Percentiles rank a stretch among this genome's conserved stretches.
These are phyloP conservation scores for Sesamia inferens DNA, from an alignment of 2,888 invertebrate genomes.

Conservation along the genomic window DNA sequence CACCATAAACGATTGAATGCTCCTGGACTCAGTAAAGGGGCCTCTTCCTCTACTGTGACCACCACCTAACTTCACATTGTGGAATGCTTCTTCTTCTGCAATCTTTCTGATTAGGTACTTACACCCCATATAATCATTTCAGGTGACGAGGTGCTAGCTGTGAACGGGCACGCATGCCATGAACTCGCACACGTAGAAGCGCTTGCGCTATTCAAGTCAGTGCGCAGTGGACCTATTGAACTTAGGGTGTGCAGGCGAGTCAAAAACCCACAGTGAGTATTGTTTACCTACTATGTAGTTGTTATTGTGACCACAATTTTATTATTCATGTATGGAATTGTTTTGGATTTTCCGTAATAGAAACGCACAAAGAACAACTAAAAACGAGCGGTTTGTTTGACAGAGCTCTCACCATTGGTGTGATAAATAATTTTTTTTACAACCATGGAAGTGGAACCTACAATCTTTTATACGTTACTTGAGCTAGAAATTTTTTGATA, in stretches of 20 bases:
- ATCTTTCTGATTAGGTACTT: too few species aligned
- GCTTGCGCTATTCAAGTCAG: conserved; percentile 94
- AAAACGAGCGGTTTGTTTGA: neutral
- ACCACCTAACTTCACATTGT: neutral
- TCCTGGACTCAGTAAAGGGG: neutral
- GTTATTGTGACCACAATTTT: conserved; percentile 1
- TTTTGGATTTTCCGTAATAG: conserved; percentile 16
- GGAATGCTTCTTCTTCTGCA: too few species aligned
- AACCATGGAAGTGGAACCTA: neutral
- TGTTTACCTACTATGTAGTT: neutral
- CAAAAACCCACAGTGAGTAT: conserved; percentile 84
- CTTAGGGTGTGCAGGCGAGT: conserved; percentile 92
- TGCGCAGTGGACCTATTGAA: conserved; percentile 94
- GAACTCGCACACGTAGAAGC: conserved; percentile 95
- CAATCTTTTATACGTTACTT: neutral
- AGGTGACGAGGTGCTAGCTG: conserved; percentile 95
- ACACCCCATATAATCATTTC: conserved; percentile 64
- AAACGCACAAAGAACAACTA: neutral
- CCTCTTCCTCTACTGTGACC: neutral
- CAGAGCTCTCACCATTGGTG: neutral
- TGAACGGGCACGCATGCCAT: conserved; percentile 95
- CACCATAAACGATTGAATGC: neutral
- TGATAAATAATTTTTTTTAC: neutral
- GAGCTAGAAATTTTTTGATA: neutral
- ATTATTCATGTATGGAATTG: conserved; percentile 11